Conservation (phyloP, 2,797 vertebrate genomes). For the Labroides dimidiatus region DNA sequence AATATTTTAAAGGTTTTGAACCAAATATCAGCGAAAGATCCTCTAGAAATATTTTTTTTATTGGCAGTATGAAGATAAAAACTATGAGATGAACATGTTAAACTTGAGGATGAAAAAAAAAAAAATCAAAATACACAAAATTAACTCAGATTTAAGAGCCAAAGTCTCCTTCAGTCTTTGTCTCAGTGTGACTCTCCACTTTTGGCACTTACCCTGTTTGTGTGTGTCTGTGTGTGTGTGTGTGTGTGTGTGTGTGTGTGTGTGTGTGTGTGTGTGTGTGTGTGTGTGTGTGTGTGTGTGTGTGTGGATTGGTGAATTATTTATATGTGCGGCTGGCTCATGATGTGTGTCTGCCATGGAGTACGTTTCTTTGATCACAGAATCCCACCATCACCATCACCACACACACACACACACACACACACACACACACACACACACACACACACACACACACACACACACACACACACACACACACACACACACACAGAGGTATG, state of each 20-base stretch:
- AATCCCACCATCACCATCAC: slow-evolving; percentile 9
- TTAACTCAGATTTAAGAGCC: not conserved
- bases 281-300: slow-evolving; percentile 14
- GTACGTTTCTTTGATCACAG: slow-evolving; percentile 66
- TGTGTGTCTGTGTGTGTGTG: not conserved
- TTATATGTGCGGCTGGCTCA: slow-evolving; percentile 64
- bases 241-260: not conserved
- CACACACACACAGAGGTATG: slow-evolving; percentile 1
- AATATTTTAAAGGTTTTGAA: too few species aligned
- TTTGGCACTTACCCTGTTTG: not conserved
- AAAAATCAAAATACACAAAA: too few species aligned
- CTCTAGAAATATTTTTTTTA: too few species aligned
- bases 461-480: slow-evolving; percentile 15
- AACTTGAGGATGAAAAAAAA: too few species aligned
- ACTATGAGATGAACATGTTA: too few species aligned
- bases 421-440: slow-evolving; percentile 14
- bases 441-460: slow-evolving; percentile 18
- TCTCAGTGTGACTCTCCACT: not conserved
- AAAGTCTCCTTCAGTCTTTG: slow-evolving; percentile 4
- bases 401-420: slow-evolving; percentile 21
- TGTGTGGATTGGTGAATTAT: slow-evolving; percentile 61
- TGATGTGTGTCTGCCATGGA: slow-evolving; percentile 48
- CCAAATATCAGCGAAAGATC: too few species aligned
- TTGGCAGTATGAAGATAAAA: too few species aligned
- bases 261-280: slow-evolving; percentile 11